Evolutionary conservation across 2,797 vertebrate genomes (phyloP), one percentile per base, ranked within the genome.

Genomic region (Fistularia commersonii): DNA sequence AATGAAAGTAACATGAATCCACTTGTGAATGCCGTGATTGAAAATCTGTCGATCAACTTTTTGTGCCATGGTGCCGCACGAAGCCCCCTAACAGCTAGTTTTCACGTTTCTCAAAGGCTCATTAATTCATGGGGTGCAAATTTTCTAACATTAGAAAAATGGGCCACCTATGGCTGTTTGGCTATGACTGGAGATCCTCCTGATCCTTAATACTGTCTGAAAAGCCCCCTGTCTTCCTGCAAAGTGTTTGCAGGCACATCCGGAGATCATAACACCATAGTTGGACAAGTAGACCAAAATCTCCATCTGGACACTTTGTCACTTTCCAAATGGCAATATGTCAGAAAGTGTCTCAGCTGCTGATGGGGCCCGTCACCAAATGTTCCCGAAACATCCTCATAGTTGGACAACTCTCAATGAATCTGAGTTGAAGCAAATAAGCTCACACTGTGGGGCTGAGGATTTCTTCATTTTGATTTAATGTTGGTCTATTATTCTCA

Each of bases 221-320:
- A 4, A 23, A 23, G 23, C 23, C 23, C 23, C 23, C 23, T 23
- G 23, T 23, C 23, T 4, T 23, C 23, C 2, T 23, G 23, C 23
- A 23, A 23, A 75, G 63, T 62, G 61, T 70, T 61, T 45, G 51
- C 52, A 57, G 44, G 64, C 61, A 42, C 32, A 41, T 57, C 55
- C 11, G 6, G 14, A 61, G 52, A 53, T 51, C 58, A 43, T 50
- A 45, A 12, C 45, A 40, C 74, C 53, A 66, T 45, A 57, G 50
- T 64, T 75, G 59, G 48, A 41, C 52, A 14, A 49, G 43, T 51
- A 42, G 54, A 62, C 48, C 49, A 46, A 36, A 49, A 48, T 68
- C 55, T 52, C 78, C 73, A 76, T 76, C 68, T 76, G 70, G 52
- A 61, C 45, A 63, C 59, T 48, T 38, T 62, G 50, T 39, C 72